Evolutionary conservation across 92 coral and sea anemone species (phyloP), one percentile per base, ranked within the genome.

Genomic region (Palythoa grandiflora): DNA sequence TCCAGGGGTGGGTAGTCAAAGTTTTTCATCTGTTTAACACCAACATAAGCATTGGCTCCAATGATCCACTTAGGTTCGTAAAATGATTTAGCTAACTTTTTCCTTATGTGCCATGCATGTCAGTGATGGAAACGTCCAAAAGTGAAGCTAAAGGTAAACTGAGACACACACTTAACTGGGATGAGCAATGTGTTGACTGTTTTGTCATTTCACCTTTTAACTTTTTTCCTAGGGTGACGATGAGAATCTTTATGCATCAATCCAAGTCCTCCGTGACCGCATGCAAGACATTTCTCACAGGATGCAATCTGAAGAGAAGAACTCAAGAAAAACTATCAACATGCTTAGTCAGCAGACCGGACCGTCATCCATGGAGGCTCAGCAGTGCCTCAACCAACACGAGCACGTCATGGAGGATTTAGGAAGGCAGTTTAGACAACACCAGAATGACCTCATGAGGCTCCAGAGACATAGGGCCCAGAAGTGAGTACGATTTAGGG

Each of bases 161-260:
- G 6, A 44, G 50, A 44, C 50, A 44, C 5, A 8, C 3, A 4
- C 7, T 44, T 44, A 4, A 8, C 7, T 5, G 70, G 19, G 4
- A 37, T 63, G 1, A 9, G 17, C 11, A 11, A 8, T 55, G 14
- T 11, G 61, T 9, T 63, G 9, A 4, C 9, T 17, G 2, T 17
- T 14, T 59, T 63, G 17, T 87, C 38, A 36, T 14, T 14, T 21
- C 11, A 3, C 16, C 14, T 40, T 16, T 57, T 39, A 0, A 21
- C 44, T 39, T 87, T 17, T 47, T 17, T 17, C 35, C 16, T 86
- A 96, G 99, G 99, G 99, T 19, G 98, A 93, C 54, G 99, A 97
- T 83, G 99, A 97, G 84, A 97, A 94, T 68, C 83, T 97, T 84
- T 97, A 97, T 87, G 99, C 99, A 17, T 95, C 99, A 51, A 97